Evolutionary conservation across 2,113 vertebrate species (phyloP), one percentile per base, ranked within the genome.

Genomic region (Apodemus speciosus): DNA sequence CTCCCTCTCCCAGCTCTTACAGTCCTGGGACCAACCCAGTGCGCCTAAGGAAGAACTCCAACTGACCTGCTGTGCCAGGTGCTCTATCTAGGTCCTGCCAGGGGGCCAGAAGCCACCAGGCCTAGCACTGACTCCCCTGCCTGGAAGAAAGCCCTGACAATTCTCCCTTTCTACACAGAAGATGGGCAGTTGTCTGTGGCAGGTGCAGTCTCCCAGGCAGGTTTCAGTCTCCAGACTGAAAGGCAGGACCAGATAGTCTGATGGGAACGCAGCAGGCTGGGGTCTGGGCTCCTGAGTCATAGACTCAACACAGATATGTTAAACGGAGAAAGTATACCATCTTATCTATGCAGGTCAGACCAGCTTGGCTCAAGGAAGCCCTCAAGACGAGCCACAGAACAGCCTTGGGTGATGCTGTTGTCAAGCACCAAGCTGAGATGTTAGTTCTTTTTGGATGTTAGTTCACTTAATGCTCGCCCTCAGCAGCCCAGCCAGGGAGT

Each of bases 301-400:
- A 6, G 40, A 38, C 73, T 76, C 35, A 53, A 13, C 4, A 53
- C 53, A 6, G 68, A 49, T 11, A 56, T 35, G 18, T 73, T 13
- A 66, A 66, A 21, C 7, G 43, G 51, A 64, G 16, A 40, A 15
- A n/a, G 2, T 53, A 18, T 8, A 72, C 7, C 1, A 3, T 43
- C 75, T 35, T 15, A 0, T 38, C 1, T 32, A 2, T 40, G 23
- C 35, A 21, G 15, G 0, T 40, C 10, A 9, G 8, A 32, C 0
- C 6, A 40, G 71, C 38, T 40, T 72, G 8, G 32, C 1, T 9
- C 1, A 8, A 9, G 9, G 71, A 60, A 53, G 23, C 0, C 30
- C 90, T 49, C 14, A 1, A 0, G 18, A 14, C 0, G 32, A 21
- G 4, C 0, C 30, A 64, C 86, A 84, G 32, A 27, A 0, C 2